A percentile compares a stretch with the other conserved stretches of the same genome.
Conservation (phyloP, 2,113 vertebrate genomes). For the Colius striatus region DNA sequence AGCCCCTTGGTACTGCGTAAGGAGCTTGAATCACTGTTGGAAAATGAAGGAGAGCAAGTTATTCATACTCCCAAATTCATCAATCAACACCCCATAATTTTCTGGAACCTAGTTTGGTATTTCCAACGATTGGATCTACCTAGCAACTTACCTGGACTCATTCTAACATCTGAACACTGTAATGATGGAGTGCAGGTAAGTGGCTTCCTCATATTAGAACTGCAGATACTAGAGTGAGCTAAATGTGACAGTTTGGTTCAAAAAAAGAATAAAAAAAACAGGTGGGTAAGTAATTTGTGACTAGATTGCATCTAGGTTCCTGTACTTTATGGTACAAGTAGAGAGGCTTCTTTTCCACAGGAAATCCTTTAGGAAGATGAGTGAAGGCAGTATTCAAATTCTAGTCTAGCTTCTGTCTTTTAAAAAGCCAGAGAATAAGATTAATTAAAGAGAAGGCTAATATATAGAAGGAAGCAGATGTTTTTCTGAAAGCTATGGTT, state of each 20-base stretch:
- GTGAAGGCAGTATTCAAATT: background rate
- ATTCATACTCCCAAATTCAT: conserved; percentile 97
- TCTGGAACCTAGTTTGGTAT: conserved; percentile 99
- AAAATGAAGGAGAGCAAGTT: conserved; percentile 97
- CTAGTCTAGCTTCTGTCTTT: background rate
- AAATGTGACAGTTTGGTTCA: background rate
- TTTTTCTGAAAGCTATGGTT: background rate
- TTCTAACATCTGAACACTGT: conserved; percentile 95
- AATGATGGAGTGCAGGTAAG: conserved; percentile 91
- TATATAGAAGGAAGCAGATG: background rate
- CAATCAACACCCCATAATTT: conserved; percentile 97
- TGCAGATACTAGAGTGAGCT: background rate
- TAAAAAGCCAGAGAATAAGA: background rate
- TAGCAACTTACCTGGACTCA: conserved; percentile 92
- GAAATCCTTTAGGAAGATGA: background rate
- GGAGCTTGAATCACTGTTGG: conserved; percentile 94
- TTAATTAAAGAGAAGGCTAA: background rate
- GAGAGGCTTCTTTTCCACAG: background rate
- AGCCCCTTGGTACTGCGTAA: conserved; percentile 96
- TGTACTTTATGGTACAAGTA: background rate
- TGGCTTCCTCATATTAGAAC: background rate
- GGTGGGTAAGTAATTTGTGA: background rate
- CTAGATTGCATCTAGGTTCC: background rate
- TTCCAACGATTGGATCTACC: conserved; percentile 93
- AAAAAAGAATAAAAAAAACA: background rate